phyloP scores from a whole-genome alignment of 2,113 vertebrate genomes.

The Hippopotamus amphibius region DNA sequence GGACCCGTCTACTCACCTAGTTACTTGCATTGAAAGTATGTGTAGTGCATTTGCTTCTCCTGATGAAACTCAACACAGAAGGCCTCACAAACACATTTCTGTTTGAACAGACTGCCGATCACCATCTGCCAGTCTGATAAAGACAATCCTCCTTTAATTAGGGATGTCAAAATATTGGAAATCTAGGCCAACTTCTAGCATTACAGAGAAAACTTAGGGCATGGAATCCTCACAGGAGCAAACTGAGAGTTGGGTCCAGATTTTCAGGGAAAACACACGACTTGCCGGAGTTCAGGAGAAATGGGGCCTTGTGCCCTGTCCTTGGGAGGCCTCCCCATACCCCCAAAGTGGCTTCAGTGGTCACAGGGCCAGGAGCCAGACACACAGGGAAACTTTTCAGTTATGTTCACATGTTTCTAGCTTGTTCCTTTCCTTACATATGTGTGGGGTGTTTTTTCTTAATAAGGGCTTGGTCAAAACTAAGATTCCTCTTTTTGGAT shows the following conservation, averaged over 20 bases:
- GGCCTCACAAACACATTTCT: background rate
- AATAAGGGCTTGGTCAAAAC: background rate
- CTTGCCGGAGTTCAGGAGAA: background rate
- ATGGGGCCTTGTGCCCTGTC: background rate
- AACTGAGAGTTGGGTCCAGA: background rate
- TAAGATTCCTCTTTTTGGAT: background rate
- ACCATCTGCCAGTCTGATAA: constrained; percentile 56
- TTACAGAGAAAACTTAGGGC: constrained; percentile 60
- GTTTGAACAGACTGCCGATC: constrained; percentile 3
- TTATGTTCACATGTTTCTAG: background rate
- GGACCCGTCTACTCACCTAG: background rate
- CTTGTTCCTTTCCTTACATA: background rate
- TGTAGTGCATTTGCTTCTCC: background rate
- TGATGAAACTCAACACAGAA: constrained; percentile 6
- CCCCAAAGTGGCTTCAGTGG: background rate
- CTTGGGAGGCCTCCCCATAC: background rate
- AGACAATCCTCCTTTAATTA: constrained; percentile 64
- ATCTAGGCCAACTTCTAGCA: constrained; percentile 63
- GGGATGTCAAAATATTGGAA: constrained; percentile 61
- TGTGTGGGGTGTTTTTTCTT: background rate
- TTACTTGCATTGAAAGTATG: background rate
- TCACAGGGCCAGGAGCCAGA: background rate
- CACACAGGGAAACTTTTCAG: background rate
- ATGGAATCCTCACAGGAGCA: constrained; percentile 49
- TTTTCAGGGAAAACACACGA: constrained; percentile 25